A percentile compares a stretch with the other conserved stretches of the same genome.
phyloP scores from a whole-genome alignment of 2,113 vertebrate species.

The Hystrix cristata region DNA sequence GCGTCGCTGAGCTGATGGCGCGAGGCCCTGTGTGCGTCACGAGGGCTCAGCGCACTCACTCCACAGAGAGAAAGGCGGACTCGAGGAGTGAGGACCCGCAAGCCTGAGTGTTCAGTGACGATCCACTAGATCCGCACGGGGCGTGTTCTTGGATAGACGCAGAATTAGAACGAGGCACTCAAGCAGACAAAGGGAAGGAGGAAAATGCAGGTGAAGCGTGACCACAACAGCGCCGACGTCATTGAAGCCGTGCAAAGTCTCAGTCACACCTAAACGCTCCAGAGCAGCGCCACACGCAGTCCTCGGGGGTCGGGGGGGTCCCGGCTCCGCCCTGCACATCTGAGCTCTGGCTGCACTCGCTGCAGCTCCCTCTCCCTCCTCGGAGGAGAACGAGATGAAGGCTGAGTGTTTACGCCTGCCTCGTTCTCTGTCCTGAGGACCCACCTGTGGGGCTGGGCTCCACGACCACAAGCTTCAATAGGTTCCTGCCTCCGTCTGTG shows the following conservation, averaged over 20 bases:
- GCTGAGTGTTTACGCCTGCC: neutral
- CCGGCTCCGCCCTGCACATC: too few relatives aligned
- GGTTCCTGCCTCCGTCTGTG: neutral
- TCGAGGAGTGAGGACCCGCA: neutral
- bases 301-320: too few relatives aligned
- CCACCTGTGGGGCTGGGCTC: neutral
- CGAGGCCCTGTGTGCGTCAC: neutral
- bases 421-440: neutral
- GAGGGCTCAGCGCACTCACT: too few relatives aligned
- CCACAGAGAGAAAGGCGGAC: too few relatives aligned
- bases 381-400: neutral
- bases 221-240: fast-evolving
- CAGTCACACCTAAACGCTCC: too few relatives aligned
- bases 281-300: neutral
- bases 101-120: neutral
- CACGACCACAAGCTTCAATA: neutral
- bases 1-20: neutral
- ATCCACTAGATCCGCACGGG: neutral
- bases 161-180: neutral
- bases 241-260: neutral
- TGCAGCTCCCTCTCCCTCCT: neutral
- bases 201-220: neutral
- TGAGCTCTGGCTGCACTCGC: too few relatives aligned
- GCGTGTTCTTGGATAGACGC: neutral
- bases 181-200: neutral